Evolutionary conservation across 2,797 vertebrate genomes (phyloP).

Genomic region (Myotis vivesi): DNA sequence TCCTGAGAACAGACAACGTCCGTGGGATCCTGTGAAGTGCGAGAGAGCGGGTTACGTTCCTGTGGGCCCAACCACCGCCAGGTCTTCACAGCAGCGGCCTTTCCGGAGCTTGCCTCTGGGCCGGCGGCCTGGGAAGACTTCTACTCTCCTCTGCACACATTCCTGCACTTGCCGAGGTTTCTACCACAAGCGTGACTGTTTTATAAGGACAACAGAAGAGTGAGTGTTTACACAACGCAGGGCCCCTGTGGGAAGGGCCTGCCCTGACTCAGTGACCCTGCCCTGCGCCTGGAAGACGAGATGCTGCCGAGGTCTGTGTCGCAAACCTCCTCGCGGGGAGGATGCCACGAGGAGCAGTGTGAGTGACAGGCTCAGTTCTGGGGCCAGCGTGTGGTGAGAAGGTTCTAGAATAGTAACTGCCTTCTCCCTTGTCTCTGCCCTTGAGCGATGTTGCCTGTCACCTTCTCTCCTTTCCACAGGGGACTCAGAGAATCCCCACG

Average conservation of each 20-base stretch:
- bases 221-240: neutral
- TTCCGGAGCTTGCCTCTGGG: rapidly evolving
- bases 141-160: rapidly evolving
- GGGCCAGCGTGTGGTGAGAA: neutral
- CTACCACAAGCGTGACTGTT: rapidly evolving
- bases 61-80: neutral
- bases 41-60: too few relatives aligned
- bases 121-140: rapidly evolving
- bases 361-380: neutral
- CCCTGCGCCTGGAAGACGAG: rapidly evolving
- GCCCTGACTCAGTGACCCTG: rapidly evolving
- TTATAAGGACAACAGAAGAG: neutral
- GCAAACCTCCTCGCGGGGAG: rapidly evolving
- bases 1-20: neutral
- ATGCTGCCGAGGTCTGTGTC: rapidly evolving
- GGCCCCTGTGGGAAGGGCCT: neutral
- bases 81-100: rapidly evolving
- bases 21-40: rapidly evolving
- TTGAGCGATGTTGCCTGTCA: neutral
- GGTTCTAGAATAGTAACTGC: neutral
- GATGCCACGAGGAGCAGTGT: rapidly evolving
- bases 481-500: neutral
- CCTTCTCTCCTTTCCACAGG: neutral
- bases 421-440: neutral
- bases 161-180: too few relatives aligned